A percentile compares a stretch with the other conserved stretches of the same genome.
Conservation (phyloP, 2,113 vertebrate genomes). For the Rallus limicola region DNA sequence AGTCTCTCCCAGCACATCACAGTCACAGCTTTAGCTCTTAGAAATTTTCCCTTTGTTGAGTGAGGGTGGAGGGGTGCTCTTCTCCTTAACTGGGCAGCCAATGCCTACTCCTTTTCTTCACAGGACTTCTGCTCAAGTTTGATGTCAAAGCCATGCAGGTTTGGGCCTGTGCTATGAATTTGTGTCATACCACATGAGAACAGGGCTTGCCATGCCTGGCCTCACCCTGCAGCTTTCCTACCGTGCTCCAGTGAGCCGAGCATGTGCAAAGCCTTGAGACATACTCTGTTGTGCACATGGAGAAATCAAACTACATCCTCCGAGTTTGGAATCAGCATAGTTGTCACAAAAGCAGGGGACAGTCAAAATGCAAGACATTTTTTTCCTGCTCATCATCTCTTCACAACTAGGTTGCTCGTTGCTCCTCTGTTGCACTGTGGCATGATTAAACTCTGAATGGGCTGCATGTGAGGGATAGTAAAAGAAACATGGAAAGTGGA, state of each 20-base stretch:
- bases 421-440: accelerated
- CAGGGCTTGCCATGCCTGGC: slow-evolving; percentile 14
- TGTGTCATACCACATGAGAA: not conserved
- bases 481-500: not conserved
- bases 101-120: not conserved
- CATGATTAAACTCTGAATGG: not conserved
- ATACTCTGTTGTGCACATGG: accelerated
- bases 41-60: not conserved
- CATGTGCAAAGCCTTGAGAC: not conserved
- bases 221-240: slow-evolving; percentile 1
- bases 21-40: not conserved
- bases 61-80: not conserved
- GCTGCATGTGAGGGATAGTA: not conserved
- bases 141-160: not conserved
- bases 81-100: not conserved
- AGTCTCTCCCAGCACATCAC: not conserved
- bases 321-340: not conserved
- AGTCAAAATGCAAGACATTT: not conserved
- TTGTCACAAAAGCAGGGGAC: not conserved
- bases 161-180: slow-evolving; percentile 13
- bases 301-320: not conserved
- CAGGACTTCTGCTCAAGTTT: not conserved
- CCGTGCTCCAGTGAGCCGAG: not conserved
- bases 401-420: not conserved
- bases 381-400: not conserved